Base-by-base conservation (phyloP, 2,888 invertebrate genomes). In the Phyto melanocephala region DNA sequence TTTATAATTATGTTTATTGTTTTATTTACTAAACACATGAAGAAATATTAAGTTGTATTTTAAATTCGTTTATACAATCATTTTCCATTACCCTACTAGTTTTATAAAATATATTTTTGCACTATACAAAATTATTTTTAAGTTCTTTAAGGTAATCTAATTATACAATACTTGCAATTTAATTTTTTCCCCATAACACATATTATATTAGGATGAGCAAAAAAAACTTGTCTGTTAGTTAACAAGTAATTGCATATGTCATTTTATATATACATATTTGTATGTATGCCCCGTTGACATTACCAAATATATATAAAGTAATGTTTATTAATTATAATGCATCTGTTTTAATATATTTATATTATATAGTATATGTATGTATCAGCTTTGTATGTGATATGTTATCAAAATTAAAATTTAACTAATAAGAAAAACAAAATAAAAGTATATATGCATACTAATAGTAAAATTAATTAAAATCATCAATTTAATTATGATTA, bases 301-400 rank as follows among this genome's bases (percentile, higher is more conserved):
- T 71, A 33, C n/a, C 13, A 62, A 20, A 52, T 37, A 71, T 52
- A 60, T 17, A 40, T 54, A 24, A 5, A 22, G 8, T 42, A 54
- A 33, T 71, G 50, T 71, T 20, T 7, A 37, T 5, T 54, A n/a
- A n/a, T n/a, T 78, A 58, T 50, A 56, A 62, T 22, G 58, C 28
- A 22, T 58, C 13, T 42, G 22, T 50, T 47, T 65, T 47, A n/a
- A 52, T 63, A 37, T 52, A 67, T 40, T 45, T 58, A 45, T 67
- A 37, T 68, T 60, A 52, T 76, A 68, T 68, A 47, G n/a, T 28
- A 62, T 28, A 42, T 63, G 20, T 62, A 35, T 74, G 52, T 72
- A 62, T 81, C 54, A 77, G 67, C 71, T 79, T 67, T 56, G n/a
- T 33, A 79, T 82, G 82, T 82, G 82, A 82, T 82, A 82, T 75